phyloP scores from a whole-genome alignment of 2,797 vertebrate species.

The Neoniphon sammara region DNA sequence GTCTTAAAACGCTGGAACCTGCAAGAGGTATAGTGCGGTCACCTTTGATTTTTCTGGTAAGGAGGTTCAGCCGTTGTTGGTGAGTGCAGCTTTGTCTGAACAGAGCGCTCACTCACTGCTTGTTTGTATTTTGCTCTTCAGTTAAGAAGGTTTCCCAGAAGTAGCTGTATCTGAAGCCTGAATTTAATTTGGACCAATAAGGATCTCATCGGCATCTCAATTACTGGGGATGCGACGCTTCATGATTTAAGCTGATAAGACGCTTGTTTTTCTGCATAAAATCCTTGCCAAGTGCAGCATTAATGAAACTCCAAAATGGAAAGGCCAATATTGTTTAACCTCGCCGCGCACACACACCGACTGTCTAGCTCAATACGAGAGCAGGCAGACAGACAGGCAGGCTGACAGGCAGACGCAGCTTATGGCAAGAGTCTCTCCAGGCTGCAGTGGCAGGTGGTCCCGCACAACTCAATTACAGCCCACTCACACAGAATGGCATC shows the following conservation, averaged over 20 bases:
- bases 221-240: not conserved
- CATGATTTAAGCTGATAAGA: not conserved
- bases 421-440: conserved; percentile 11
- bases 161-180: not conserved
- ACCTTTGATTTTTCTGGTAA: too few relatives aligned
- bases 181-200: conserved; percentile 11
- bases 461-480: conserved; percentile 17
- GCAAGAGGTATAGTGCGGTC: too few relatives aligned
- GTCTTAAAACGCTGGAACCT: too few relatives aligned
- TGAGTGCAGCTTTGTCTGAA: not conserved
- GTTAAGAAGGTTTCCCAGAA: conserved; percentile 23
- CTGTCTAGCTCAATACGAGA: too few relatives aligned
- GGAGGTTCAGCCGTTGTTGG: not conserved
- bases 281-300: not conserved
- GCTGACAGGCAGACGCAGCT: conserved; percentile 1
- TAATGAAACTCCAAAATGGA: not conserved
- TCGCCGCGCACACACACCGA: too few relatives aligned
- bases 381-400: not conserved
- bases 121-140: too few relatives aligned
- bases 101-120: not conserved
- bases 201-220: not conserved
- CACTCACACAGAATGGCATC: conserved; percentile 2
- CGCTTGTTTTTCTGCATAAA: not conserved
- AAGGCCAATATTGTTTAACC: too few relatives aligned
- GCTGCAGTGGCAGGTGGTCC: conserved; percentile 7